Evolutionary conservation across 2,888 invertebrate genomes (phyloP).

Genomic region (Machimus atricapillus): DNA sequence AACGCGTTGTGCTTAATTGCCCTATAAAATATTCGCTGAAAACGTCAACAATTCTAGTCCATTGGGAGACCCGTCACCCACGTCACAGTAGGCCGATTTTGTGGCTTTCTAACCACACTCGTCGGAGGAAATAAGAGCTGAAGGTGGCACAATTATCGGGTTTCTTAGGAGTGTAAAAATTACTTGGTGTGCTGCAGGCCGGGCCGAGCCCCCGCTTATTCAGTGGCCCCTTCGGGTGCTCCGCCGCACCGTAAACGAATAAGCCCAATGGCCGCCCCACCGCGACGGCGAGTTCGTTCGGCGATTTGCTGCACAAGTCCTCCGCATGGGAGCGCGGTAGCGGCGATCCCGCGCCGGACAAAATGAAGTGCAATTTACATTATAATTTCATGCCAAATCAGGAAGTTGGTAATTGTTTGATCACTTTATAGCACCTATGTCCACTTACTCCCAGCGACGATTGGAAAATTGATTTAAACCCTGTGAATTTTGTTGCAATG

Average conservation of each 20-base stretch:
- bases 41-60: not conserved
- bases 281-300: not conserved
- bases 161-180: not conserved
- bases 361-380: not conserved
- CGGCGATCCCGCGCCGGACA: not conserved
- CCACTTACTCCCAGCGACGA: not conserved
- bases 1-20: constrained; percentile 23
- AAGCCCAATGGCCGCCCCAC: not conserved
- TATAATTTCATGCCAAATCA: not conserved
- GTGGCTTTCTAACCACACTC: not conserved
- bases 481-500: not conserved
- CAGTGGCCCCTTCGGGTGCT: not conserved
- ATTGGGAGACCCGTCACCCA: not conserved
- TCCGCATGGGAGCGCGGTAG: not conserved
- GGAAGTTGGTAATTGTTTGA: not conserved
- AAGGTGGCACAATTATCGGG: not conserved
- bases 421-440: not conserved
- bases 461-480: not conserved
- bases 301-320: not conserved
- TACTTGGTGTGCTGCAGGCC: not conserved
- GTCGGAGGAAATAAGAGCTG: not conserved
- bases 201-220: not conserved
- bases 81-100: not conserved
- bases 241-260: not conserved
- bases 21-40: constrained; percentile 3